Base-by-base conservation (phyloP, 1,140 invertebrate genomes). In the Philotrypesis tridentata region DNA sequence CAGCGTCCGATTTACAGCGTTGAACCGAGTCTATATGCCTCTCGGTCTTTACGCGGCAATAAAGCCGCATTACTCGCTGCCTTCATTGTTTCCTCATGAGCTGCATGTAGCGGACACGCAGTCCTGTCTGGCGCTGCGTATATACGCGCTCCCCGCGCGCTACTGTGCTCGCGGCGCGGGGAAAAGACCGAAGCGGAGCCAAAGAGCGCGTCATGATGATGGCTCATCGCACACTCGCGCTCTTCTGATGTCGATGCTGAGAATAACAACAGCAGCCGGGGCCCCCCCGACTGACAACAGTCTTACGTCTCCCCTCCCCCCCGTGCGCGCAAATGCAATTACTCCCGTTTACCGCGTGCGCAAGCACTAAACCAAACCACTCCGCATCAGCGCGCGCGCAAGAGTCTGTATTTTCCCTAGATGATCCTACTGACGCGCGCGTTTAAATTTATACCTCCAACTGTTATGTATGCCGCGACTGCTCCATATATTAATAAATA, bases 1-100 rank as follows among this genome's bases (percentile, higher is more conserved):
- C n/a, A n/a, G n/a, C n/a, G n/a, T 7, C 40, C 75, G 63, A 76
- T 82, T 82, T 70, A 76, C 72, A 29, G 68, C 55, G 23, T 27
- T 33, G 29, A 71, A 71, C 37, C 43, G 40, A 61, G 63, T 78
- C 63, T 76, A 40, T 86, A 84, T n/a, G n/a, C n/a, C n/a, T 80
- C 80, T 75, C 80, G 83, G 84, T 89, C 85, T 91, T 90, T 90
- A 90, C 88, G 86, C 82, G 85, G 85, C 87, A 87, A 87, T 91
- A 91, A 91, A 91, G 88, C 83, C 63, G 48, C 77, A 82, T 83
- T 63, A 76, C 84, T 82, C 84, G 14, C 70, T 48, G 65, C 65
- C 85, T 82, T 79, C 85, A 88, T 89, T 89, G 86, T 88, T 86
- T 87, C 85, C 86, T 87, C 88, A 84, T 84, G 85, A 84, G 84